These are phyloP conservation scores for Ammodytes dubius DNA, from an alignment of 2,113 vertebrate genomes.

Conservation along the genomic window DNA sequence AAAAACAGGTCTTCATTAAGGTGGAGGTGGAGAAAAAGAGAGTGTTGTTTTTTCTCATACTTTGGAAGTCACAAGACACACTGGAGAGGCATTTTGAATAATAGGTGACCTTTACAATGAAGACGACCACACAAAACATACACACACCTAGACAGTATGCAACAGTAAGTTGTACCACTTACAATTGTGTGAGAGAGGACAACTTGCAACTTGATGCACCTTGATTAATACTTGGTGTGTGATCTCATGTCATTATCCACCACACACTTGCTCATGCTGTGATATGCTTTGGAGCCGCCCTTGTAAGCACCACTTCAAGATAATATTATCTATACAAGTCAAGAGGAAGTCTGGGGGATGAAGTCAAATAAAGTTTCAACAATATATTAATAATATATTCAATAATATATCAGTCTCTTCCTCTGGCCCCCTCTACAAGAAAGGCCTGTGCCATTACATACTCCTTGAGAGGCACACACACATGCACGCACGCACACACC, in stretches of 20 bases:
- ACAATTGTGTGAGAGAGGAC: neutral
- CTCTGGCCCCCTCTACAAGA: neutral
- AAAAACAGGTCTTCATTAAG: too few relatives aligned
- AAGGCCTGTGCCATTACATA: conserved; percentile 30
- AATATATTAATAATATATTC: conserved; percentile 23
- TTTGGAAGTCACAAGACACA: too few relatives aligned
- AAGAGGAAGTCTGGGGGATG: conserved; percentile 25
- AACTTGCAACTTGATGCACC: neutral
- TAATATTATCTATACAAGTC: conserved; percentile 35
- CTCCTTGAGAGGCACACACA: neutral
- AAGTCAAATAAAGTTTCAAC: conserved; percentile 46
- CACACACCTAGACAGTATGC: too few relatives aligned
- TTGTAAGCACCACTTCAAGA: conserved; percentile 32
- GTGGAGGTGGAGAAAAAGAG: too few relatives aligned
- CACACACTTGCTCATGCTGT: neutral
- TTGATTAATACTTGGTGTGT: neutral
- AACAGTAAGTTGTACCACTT: neutral
- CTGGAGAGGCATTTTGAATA: too few relatives aligned
- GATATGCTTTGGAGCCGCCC: conserved; percentile 9
- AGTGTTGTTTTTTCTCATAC: too few relatives aligned
- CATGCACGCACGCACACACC: conserved; percentile 1
- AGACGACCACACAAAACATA: too few relatives aligned
- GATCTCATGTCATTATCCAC: conserved; percentile 13
- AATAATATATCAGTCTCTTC: conserved; percentile 44
- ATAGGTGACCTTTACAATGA: too few relatives aligned